Evolutionary conservation across 2,888 invertebrate genomes (phyloP).

Genomic region (Stomorhina lunata): DNA sequence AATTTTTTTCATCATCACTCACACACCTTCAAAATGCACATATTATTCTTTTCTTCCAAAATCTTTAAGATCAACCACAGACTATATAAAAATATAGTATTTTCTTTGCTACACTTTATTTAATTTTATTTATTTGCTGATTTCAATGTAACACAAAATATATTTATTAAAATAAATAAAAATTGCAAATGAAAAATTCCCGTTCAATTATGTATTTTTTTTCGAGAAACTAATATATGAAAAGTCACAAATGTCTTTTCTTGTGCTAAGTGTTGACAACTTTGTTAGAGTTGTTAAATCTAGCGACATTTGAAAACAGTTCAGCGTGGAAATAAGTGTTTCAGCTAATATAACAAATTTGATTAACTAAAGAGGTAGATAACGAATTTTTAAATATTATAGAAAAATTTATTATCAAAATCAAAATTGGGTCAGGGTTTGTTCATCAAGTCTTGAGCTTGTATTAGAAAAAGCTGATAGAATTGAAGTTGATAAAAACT

Average conservation of each 20-base stretch:
- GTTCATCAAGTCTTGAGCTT: too few species aligned
- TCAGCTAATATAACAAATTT: too few species aligned
- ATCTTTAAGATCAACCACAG: conserved; percentile 66
- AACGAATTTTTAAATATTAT: too few species aligned
- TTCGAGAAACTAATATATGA: conserved; percentile 56
- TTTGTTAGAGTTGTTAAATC: too few species aligned
- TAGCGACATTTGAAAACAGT: too few species aligned
- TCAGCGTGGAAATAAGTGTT: too few species aligned
- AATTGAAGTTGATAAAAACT: too few species aligned
- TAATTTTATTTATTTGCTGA: conserved; percentile 46
- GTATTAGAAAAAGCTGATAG: too few species aligned
- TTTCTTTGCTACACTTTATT: conserved; percentile 37
- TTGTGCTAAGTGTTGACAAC: too few species aligned
- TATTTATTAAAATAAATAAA: conserved; percentile 60
- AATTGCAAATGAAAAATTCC: conserved; percentile 53
- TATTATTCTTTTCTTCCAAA: conserved; percentile 73
- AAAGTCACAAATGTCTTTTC: conserved; percentile 59
- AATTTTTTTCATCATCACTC: conserved; percentile 55
- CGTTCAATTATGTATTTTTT: conserved; percentile 53
- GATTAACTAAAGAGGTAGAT: too few species aligned
- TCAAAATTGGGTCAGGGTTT: too few species aligned
- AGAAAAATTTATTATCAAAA: too few species aligned
- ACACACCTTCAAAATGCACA: conserved; percentile 78
- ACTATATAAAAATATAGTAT: conserved; percentile 38
- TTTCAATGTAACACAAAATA: conserved; percentile 47